Conservation (phyloP, 2,888 invertebrate genomes). For the Caenorhabditis angaria region DNA sequence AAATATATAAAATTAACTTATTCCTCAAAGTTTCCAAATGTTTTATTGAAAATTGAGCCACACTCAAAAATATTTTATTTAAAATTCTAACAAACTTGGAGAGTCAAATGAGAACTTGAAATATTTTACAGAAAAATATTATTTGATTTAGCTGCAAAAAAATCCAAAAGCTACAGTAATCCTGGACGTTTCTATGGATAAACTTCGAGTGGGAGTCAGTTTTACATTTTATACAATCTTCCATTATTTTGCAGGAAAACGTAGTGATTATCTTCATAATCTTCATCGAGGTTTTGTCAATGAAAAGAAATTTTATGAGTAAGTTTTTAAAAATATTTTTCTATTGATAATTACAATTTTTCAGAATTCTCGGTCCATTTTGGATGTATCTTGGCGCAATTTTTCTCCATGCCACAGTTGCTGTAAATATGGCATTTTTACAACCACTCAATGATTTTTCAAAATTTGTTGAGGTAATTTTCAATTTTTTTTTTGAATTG, state of each 20-base stretch:
- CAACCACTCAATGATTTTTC: conserved; percentile 45
- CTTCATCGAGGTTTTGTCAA: conserved; percentile 60
- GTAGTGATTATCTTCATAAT: conserved; percentile 40
- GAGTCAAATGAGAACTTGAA: too few relatives aligned
- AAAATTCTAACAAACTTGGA: too few relatives aligned
- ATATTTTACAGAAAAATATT: too few relatives aligned
- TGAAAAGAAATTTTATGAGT: conserved; percentile 51
- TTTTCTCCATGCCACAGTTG: conserved; percentile 67
- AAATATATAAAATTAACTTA: too few relatives aligned
- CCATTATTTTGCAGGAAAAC: conserved; percentile 40
- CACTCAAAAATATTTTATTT: too few relatives aligned
- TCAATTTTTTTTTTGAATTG: not conserved
- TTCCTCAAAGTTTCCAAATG: too few relatives aligned
- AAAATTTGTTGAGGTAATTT: conserved; percentile 17
- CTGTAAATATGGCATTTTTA: conserved; percentile 65
- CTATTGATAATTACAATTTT: not conserved
- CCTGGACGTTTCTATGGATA: too few relatives aligned
- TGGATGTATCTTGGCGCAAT: conserved; percentile 71
- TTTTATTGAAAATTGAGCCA: too few relatives aligned
- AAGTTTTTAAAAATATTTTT: conserved; percentile 3
- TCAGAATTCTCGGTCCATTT: conserved; percentile 64
- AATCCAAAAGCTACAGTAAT: too few relatives aligned
- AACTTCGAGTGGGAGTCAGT: too few relatives aligned
- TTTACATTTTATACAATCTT: too few relatives aligned
- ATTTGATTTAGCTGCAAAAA: too few relatives aligned